These are phyloP conservation scores for Isurus oxyrinchus DNA, from an alignment of 2,113 vertebrate species.

Conservation along the genomic window DNA sequence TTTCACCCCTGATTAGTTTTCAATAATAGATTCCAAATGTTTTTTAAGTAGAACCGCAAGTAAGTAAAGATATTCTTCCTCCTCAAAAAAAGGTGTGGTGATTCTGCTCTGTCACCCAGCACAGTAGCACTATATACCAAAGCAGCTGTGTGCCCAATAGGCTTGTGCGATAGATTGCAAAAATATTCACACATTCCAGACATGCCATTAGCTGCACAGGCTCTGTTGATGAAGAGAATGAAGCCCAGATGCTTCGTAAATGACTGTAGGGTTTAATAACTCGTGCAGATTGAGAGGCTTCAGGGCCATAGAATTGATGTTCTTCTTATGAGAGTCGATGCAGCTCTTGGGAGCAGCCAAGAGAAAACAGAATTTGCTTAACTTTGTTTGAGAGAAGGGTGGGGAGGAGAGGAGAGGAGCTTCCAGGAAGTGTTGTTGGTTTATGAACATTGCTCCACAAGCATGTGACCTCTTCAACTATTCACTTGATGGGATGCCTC, in stretches of 20 bases:
- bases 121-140: neutral
- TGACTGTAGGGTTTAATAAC: neutral
- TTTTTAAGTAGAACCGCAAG: no score
- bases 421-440: neutral
- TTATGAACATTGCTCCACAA: neutral
- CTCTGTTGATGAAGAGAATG: neutral
- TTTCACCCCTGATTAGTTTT: neutral
- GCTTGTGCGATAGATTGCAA: neutral
- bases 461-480: neutral
- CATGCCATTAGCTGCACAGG: no score
- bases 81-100: neutral
- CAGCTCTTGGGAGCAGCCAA: neutral
- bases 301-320: neutral
- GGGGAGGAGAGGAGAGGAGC: neutral
- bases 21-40: neutral
- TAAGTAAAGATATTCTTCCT: neutral
- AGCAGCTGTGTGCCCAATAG: neutral
- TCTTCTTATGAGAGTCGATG: neutral
- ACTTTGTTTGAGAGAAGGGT: neutral
- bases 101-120: neutral
- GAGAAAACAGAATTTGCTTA: neutral
- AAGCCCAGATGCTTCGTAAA: neutral
- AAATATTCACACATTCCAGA: neutral
- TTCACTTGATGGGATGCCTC: neutral
- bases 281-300: neutral